Conservation (phyloP, 2,797 vertebrate genomes). For the Gadopsis bispinosus region DNA sequence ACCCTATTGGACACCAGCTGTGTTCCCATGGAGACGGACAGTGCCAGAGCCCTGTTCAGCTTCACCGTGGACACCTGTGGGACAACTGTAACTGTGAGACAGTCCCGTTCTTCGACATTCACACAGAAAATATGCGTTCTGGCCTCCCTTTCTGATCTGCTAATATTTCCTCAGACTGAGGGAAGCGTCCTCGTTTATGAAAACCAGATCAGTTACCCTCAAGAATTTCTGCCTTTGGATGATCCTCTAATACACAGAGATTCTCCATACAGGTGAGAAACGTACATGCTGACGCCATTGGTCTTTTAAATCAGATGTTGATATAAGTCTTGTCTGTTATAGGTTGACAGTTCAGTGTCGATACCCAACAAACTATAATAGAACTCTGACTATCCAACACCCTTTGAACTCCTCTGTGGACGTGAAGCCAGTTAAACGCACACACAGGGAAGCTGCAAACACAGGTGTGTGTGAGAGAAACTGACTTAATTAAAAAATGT, state of each 20-base stretch:
- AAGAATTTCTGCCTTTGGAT: conserved; percentile 74
- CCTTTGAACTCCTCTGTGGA: conserved; percentile 22
- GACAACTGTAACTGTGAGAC: conserved; percentile 74
- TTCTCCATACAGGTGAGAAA: conserved; percentile 81
- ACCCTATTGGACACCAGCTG: conserved; percentile 80
- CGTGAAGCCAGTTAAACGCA: conserved; percentile 1
- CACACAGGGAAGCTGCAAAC: conserved; percentile 4
- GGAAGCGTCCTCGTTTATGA: conserved; percentile 83
- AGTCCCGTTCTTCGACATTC: neutral
- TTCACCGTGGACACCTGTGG: conserved; percentile 83
- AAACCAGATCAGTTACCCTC: conserved; percentile 83
- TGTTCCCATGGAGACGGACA: conserved; percentile 76
- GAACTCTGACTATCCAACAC: conserved; percentile 19
- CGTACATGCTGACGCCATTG: fast-evolving
- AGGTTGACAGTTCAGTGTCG: conserved; percentile 84
- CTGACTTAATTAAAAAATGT: neutral
- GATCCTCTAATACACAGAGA: conserved; percentile 78
- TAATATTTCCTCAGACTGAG: conserved; percentile 68
- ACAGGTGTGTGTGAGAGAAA: conserved; percentile 17
- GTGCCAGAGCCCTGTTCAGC: conserved; percentile 80
- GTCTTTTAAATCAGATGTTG: neutral
- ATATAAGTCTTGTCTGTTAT: conserved; percentile 10
- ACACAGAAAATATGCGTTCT: fast-evolving
- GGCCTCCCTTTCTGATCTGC: conserved; percentile 5
- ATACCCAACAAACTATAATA: conserved; percentile 76